phyloP scores from a whole-genome alignment of 2,113 vertebrate genomes.

The Lophura nycthemera region DNA sequence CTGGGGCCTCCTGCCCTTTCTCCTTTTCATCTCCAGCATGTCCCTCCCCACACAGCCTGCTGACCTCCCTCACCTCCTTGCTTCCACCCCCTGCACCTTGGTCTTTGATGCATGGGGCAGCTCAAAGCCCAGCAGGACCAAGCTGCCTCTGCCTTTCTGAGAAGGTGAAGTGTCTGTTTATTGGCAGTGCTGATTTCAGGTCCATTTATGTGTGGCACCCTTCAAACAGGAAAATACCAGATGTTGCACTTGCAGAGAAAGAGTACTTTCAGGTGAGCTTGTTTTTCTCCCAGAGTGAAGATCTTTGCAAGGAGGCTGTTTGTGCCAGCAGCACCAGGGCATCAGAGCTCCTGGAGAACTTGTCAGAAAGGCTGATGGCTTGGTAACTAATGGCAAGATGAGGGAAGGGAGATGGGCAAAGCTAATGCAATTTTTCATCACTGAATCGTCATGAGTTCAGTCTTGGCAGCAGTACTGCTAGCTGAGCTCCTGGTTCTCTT shows the following conservation, averaged over 20 bases:
- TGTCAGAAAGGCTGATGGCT: not conserved
- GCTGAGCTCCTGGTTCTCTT: not conserved
- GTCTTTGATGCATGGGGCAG: not conserved
- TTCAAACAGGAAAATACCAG: not conserved
- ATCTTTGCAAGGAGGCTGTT: not conserved
- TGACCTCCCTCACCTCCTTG: not conserved
- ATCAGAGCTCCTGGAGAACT: not conserved
- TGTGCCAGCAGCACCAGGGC: not conserved
- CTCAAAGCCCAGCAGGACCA: not conserved
- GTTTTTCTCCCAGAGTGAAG: not conserved
- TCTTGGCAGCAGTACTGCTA: not conserved
- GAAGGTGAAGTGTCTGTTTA: not conserved
- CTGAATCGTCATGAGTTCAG: not conserved
- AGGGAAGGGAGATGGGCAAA: not conserved
- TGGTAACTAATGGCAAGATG: not conserved
- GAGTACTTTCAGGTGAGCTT: not conserved
- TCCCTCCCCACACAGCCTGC: not conserved
- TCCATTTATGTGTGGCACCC: not conserved
- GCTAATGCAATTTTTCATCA: not conserved
- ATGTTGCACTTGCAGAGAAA: not conserved
- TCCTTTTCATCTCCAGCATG: not conserved
- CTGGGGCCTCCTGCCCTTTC: not conserved
- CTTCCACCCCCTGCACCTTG: not conserved
- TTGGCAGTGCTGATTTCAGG: not conserved
- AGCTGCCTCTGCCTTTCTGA: not conserved